These are phyloP conservation scores for Ophioninae sp. DNA, from an alignment of 2,888 invertebrate species.

Conservation along the genomic window DNA sequence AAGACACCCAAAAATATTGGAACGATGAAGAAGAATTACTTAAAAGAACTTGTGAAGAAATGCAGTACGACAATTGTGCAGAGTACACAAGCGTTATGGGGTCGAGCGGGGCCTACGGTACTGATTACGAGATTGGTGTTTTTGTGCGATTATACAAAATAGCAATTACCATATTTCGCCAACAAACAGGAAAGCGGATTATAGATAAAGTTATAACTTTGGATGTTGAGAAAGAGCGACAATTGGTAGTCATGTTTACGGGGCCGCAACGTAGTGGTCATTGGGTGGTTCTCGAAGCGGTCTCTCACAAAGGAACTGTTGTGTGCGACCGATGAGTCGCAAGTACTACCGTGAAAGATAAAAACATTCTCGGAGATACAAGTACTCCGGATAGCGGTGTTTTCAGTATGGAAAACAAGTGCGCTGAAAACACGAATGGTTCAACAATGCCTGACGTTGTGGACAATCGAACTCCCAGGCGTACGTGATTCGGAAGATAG, in stretches of 20 bases:
- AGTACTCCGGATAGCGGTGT: neutral
- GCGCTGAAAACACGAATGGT: neutral
- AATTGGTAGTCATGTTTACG: neutral
- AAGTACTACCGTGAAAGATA: neutral
- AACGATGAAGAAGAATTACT: neutral
- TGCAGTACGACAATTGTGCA: neutral
- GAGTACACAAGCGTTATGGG: neutral
- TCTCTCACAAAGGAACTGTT: neutral
- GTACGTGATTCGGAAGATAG: too few relatives aligned
- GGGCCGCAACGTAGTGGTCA: neutral
- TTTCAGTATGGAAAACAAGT: neutral
- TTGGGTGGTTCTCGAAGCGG: neutral
- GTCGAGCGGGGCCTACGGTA: neutral
- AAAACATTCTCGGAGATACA: neutral
- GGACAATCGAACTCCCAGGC: neutral
- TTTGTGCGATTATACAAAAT: neutral
- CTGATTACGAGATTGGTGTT: conserved; percentile 15
- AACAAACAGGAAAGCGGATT: neutral
- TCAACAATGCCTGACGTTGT: neutral
- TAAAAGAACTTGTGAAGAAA: neutral
- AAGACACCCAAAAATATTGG: neutral
- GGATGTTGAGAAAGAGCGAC: neutral
- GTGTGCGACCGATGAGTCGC: neutral
- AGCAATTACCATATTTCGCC: neutral
- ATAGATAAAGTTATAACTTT: neutral